Evolutionary conservation across 2,113 vertebrate species (phyloP), one percentile per base, ranked within the genome.

Genomic region (Corythornis vintsioides): DNA sequence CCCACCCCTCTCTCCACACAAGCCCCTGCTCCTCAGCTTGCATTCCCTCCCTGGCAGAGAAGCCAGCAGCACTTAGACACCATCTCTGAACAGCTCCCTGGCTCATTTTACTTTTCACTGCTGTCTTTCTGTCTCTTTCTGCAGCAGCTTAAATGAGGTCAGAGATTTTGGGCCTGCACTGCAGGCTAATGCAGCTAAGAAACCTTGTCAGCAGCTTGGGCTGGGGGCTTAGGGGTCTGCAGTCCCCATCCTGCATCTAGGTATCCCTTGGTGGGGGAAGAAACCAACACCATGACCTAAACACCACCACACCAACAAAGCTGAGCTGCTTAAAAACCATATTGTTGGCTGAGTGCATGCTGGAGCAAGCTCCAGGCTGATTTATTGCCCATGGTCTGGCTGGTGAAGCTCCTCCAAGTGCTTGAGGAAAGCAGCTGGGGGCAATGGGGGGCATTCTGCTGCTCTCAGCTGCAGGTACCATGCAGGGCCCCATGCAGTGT

Each of bases 91-190:
- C 83, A 93, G 38, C 81, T 90, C 78, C 55, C 38, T 70, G 85
- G 83, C 81, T 93, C 79, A 90, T 90, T 95, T 94, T 85, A 89
- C 87, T 94, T 94, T 85, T 86, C 83, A 40, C 25, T 83, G 64
- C 66, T 28, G 60, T 89, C 31, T 85, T 79, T 85, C 25, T 77
- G n/a, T 56, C 5, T 84, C n/a, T 92, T 59, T 64, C 84, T 67
- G n/a, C 71, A 85, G 70, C 43, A 79, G 71, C 66, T 91, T 85
- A 91, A 95, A 94, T 73, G 71, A 90, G 84, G 85, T 93, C 91
- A 91, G 80, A 92, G 78, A 47, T 71, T 85, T 60, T 33, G 31
- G 59, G 56, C 35, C 35, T 35, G 35, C 35, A 35, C 35, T 35
- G 35, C 35, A 35, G 35, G 35, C 35, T 35, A 35, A 35, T 35